Evolutionary conservation across 2,797 vertebrate species (phyloP).

Genomic region (Acrossocheilus wenchowensis): DNA sequence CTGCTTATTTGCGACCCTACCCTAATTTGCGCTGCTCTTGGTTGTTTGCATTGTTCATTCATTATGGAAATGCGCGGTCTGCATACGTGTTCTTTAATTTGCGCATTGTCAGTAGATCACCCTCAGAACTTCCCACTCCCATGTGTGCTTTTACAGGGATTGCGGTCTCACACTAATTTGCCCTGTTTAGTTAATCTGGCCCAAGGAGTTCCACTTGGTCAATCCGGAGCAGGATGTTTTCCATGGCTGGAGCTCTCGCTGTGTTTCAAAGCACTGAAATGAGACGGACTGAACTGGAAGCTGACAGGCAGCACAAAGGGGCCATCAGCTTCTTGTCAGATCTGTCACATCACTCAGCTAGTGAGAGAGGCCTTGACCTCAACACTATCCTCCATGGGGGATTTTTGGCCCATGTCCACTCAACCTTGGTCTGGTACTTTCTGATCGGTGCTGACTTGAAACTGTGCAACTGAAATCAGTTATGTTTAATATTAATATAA

Average conservation of each 20-base stretch:
- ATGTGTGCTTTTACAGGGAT: background rate
- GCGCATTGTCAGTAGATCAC: background rate
- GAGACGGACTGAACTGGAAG: constrained; percentile 72
- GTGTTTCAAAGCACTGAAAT: constrained; percentile 82
- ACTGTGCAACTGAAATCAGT: constrained; percentile 1
- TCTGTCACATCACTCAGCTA: constrained; percentile 79
- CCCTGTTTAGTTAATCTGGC: constrained; percentile 16
- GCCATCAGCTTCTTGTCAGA: constrained; percentile 79
- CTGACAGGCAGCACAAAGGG: constrained; percentile 76
- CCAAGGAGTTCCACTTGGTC: constrained; percentile 69
- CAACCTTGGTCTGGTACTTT: constrained; percentile 64
- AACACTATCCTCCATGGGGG: constrained; percentile 77
- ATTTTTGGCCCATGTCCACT: constrained; percentile 49
- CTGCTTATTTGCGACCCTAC: background rate
- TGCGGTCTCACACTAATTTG: background rate
- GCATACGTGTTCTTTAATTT: background rate
- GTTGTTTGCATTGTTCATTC: background rate
- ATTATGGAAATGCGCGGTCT: constrained; percentile 62
- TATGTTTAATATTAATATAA: background rate
- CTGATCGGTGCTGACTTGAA: constrained; percentile 62
- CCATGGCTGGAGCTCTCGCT: constrained; percentile 68
- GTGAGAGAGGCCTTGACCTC: constrained; percentile 77
- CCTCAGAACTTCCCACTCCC: background rate
- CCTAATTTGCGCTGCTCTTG: background rate
- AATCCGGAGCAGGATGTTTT: constrained; percentile 69